Percentiles rank a stretch among this genome's conserved stretches.
phyloP scores from a whole-genome alignment of 2,888 invertebrate genomes.

The Bhutanitis thaidina region DNA sequence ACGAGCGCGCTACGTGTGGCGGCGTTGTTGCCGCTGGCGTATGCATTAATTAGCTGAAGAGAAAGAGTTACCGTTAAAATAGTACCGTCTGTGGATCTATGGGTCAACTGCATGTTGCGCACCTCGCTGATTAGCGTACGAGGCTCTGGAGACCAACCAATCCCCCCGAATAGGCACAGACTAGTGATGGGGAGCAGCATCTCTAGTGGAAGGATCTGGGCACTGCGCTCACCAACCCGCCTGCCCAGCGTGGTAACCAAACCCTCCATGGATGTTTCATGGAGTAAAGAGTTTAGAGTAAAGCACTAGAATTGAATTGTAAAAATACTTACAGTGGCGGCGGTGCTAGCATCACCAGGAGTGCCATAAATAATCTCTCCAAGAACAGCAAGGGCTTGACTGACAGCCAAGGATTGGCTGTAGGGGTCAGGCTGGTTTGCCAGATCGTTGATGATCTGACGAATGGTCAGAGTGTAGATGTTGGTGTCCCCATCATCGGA shows the following conservation, averaged over 20 bases:
- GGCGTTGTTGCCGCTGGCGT: conserved; percentile 34
- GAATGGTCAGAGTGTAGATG: conserved; percentile 35
- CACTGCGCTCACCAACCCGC: no score
- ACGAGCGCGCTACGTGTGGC: conserved; percentile 31
- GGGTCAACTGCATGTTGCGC: no score
- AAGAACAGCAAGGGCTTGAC: conserved; percentile 37
- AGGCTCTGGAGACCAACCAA: no score
- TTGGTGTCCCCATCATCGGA: conserved; percentile 44
- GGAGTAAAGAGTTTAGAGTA: no score
- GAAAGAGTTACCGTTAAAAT: no score
- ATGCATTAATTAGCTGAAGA: conserved; percentile 44
- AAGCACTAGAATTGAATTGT: no score
- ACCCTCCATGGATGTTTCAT: no score
- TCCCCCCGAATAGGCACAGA: no score
- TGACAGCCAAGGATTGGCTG: conserved; percentile 40
- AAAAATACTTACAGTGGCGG: conserved; percentile 46
- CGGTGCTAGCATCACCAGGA: conserved; percentile 52
- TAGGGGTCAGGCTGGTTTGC: conserved; percentile 29
- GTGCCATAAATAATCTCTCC: conserved; percentile 40
- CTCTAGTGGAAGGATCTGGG: no score
- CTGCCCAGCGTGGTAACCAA: no score
- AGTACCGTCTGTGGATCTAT: no score
- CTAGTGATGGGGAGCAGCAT: no score
- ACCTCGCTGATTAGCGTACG: not conserved
- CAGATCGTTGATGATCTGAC: conserved; percentile 37